Evolutionary conservation across 2,888 invertebrate genomes (phyloP).

Genomic region (Epinotia demarniana): DNA sequence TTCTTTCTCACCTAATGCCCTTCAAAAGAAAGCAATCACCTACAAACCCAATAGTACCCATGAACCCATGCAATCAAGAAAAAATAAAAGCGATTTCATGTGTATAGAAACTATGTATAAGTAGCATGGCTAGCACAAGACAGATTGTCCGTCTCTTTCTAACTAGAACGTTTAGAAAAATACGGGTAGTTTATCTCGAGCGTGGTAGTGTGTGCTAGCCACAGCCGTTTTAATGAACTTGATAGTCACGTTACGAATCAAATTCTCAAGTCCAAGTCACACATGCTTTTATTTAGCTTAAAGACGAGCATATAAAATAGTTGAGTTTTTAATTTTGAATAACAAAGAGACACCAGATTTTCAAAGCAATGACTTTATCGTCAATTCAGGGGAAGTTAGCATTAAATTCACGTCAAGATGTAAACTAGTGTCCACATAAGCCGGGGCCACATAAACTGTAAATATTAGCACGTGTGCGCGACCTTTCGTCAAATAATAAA

Average conservation of each 20-base stretch:
- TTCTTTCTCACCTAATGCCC: background rate
- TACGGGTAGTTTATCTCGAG: no score
- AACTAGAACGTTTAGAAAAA: no score
- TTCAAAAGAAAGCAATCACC: background rate
- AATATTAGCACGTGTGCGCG: slow-evolving; percentile 59
- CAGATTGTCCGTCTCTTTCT: no score
- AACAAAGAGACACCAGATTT: background rate
- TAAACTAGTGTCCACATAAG: slow-evolving; percentile 58
- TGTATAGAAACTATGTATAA: no score
- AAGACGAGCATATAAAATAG: background rate
- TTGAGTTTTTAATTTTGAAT: background rate
- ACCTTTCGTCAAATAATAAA: slow-evolving; percentile 71
- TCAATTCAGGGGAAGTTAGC: slow-evolving; percentile 8
- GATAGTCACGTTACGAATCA: no score
- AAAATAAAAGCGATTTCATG: background rate
- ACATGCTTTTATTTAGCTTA: no score
- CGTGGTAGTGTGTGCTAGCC: no score
- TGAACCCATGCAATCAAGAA: background rate
- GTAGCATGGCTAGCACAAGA: no score
- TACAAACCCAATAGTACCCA: background rate
- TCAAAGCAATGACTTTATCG: slow-evolving; percentile 13
- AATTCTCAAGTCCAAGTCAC: no score
- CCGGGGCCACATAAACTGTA: slow-evolving; percentile 43
- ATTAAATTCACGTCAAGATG: slow-evolving; percentile 5
- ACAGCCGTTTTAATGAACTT: no score